Base-by-base conservation (phyloP, 1,140 invertebrate species). In the Leptonema lineaticorne region DNA sequence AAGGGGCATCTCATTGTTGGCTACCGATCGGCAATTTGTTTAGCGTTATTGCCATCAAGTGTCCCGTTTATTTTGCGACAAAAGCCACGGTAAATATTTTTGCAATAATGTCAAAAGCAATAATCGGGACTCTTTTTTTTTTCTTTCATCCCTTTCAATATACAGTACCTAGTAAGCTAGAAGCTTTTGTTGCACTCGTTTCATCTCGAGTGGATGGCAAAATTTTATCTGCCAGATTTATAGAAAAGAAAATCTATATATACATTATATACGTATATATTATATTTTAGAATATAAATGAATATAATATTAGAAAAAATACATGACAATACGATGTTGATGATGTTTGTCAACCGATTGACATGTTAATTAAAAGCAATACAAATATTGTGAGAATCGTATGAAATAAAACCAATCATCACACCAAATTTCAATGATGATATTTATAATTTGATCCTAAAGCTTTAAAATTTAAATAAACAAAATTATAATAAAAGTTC, bases 61-160 rank as follows among this genome's bases (percentile, higher is more conserved):
- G 71, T 72, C 71, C 60, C 65, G 64, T 69, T 72, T 69, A 53
- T 29, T 33, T 53, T 37, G 65, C 50, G 64, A 72, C 68, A 69
- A 69, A 46, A 37, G 68, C 46, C 53, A 56, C 59, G 65, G 71
- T 72, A 72, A 72, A 72, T 72, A 72, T 72, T 72, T 72, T 72
- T 45, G 71, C 71, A 72, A 72, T 72, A 69, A 69, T 72, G 71
- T 72, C 71, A 67, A 30, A 59, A 50, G 67, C 71, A 72, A 72
- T 72, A 72, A 72, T 72, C 71, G 64, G 29, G 64, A 53, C 11
- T 64, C 50, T 64, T 63, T 64, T 22, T 27, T 24, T 14, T 9
- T 46, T 59, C 26, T 45, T 58, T 9, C 20, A n/a, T 41, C 37
- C 37, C n/a, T n/a, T n/a, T n/a, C n/a, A n/a, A n/a, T n/a, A n/a